Conservation (phyloP, 2,113 vertebrate genomes). For the Malurus cyaneus region DNA sequence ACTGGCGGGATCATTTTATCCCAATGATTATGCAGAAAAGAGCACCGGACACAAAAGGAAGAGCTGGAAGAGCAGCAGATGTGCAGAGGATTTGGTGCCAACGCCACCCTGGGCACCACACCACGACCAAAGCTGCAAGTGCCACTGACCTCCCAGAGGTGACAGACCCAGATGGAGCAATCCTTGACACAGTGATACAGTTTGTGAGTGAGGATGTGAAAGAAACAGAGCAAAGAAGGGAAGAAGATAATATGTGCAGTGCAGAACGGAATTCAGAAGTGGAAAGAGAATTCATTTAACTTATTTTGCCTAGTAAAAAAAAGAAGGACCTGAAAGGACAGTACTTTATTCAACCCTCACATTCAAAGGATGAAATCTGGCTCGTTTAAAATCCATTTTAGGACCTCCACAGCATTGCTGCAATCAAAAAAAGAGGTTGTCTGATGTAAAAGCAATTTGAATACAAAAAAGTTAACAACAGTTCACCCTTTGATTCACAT, state of each 20-base stretch:
- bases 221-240: not conserved
- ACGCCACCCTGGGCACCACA: rapidly evolving
- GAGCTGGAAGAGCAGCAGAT: not conserved
- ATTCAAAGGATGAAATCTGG: not conserved
- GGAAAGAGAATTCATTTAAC: not conserved
- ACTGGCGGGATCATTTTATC: not conserved
- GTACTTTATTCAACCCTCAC: not conserved
- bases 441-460: not conserved
- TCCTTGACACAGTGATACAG: not conserved
- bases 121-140: not conserved
- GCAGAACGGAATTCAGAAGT: not conserved
- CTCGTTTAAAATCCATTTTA: not conserved
- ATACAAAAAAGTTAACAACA: not conserved
- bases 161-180: not conserved
- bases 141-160: not conserved
- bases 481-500: not conserved
- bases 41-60: not conserved
- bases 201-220: not conserved
- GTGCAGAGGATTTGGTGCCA: not conserved
- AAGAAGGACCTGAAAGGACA: not conserved
- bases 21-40: not conserved
- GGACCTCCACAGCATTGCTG: not conserved
- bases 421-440: not conserved
- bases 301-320: not conserved
- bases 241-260: not conserved